Evolutionary conservation across 2,888 invertebrate genomes (phyloP), one percentile per base, ranked within the genome.

Genomic region (Abrostola triplasia): DNA sequence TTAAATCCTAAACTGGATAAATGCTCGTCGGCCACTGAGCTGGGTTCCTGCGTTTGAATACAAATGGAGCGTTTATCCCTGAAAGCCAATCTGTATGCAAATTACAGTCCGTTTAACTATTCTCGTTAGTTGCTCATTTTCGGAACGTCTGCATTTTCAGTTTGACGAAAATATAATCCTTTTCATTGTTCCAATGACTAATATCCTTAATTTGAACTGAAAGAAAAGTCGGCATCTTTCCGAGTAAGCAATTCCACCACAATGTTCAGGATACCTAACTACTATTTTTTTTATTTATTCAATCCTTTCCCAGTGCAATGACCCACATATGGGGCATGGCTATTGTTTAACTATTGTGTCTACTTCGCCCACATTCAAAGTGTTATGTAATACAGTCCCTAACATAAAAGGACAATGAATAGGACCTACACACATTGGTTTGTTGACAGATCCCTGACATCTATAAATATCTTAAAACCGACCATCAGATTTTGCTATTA

Each of bases 71-170:
- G 90, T 93, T 94, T 94, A 94, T 93, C 92, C 92, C 92, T 87
- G 87, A 89, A 92, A 94, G 93, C 93, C 93, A 94, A 94, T 94
- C 92, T 94, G 94, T 93, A 94, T 94, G 94, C 88, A 92, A 94
- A 94, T 94, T 90, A 89, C 90, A 89, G 89, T 91, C 90, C 90
- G 87, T 92, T 93, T 92, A 92, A 93, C 94, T 93, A 92, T 93
- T 90, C 94, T 93, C 93, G 93, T 94, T 94, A 94, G 93, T 93
- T 93, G 93, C 93, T 93, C 93, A 93, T 94, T 94, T 94, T 92
- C 92, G 84, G 85, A 88, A 92, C 87, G 89, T 92, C 91, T 90
- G 89, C 88, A 86, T 92, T 92, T 90, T 87, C 84, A 83, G 83
- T 84, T 83, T 81, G 76, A 83, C 88, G 80, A 75, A 84, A 84